phyloP scores from a whole-genome alignment of 2,888 invertebrate species.

The Merodon equestris region DNA sequence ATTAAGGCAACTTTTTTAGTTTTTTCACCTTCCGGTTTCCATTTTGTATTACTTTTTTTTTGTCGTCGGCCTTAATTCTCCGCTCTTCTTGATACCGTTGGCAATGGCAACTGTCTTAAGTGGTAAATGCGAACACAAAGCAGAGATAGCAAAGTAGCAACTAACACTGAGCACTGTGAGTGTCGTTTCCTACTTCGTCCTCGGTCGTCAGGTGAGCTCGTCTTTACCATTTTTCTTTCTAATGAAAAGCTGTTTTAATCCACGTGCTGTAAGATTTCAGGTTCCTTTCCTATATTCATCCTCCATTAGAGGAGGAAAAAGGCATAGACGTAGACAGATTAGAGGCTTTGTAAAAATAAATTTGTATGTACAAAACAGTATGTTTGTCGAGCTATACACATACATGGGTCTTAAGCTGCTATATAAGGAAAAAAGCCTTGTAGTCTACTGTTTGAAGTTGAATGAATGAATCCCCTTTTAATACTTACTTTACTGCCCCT shows the following conservation, averaged over 20 bases:
- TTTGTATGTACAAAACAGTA: too few relatives aligned
- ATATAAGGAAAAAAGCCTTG: too few relatives aligned
- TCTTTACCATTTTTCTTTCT: conserved; percentile 1
- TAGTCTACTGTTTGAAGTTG: too few relatives aligned
- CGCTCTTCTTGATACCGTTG: conserved; percentile 46
- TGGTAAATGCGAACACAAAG: conserved; percentile 33
- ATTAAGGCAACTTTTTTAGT: conserved; percentile 39
- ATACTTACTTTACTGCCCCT: background rate
- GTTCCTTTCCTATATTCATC: background rate
- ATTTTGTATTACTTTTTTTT: conserved; percentile 14
- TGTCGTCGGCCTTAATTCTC: conserved; percentile 49
- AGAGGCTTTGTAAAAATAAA: too few relatives aligned
- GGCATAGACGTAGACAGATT: too few relatives aligned
- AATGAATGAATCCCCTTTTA: too few relatives aligned
- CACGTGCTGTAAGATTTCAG: background rate
- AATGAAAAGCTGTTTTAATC: conserved; percentile 16
- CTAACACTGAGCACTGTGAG: conserved; percentile 5
- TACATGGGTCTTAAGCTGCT: background rate
- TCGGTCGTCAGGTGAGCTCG: conserved; percentile 31
- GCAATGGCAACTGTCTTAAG: conserved; percentile 54
- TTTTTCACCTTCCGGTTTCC: too few relatives aligned
- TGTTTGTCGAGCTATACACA: too few relatives aligned
- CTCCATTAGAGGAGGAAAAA: too few relatives aligned
- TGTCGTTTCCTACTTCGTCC: conserved; percentile 30
- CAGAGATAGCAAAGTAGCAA: conserved; percentile 25